Evolutionary conservation across 1,140 invertebrate species (phyloP), one percentile per base, ranked within the genome.

Genomic region (Manduca sexta): DNA sequence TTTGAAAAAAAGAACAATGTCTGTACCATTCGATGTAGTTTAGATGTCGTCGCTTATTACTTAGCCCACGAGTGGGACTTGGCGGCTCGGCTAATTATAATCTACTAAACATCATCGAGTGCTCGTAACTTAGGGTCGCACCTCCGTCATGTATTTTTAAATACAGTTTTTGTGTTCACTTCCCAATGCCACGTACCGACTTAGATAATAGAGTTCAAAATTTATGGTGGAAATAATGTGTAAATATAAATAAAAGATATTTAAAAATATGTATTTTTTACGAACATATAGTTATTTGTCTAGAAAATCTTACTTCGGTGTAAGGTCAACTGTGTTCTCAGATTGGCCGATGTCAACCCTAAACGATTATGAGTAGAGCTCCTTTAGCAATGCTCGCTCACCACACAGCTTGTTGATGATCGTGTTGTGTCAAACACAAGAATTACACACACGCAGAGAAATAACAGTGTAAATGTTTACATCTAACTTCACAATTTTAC

Each of bases 71-170:
- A 18, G 13, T 53, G 48, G 57, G 65, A 62, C 69, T 72, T 63
- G 71, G 77, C 67, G 72, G 73, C 73, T 67, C 53, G 61, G 79
- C 81, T 84, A 84, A 84, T 84, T 84, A 84, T 84, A 84, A 83
- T 80, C 77, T 65, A 74, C 78, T 82, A 79, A 82, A 83, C 75
- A 80, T 84, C 77, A 84, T 81, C 74, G 77, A 75, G 74, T 74
- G 69, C 60, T 79, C 60, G 69, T 79, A 74, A 75, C 45, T 74
- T 78, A 84, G 77, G 77, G 78, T 77, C 73, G 77, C 70, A 64
- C 63, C 63, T 73, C 58, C 39, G 49, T 42, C 59, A 67, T 73
- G 60, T 81, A 78, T 76, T 78, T 84, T 79, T 78, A 73, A 76
- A 80, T 68, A 64, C 34, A 46, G 39, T 65, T 69, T 71, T 69